Base-by-base conservation (phyloP, 1,140 invertebrate genomes). In the Bacillus rossius region DNA sequence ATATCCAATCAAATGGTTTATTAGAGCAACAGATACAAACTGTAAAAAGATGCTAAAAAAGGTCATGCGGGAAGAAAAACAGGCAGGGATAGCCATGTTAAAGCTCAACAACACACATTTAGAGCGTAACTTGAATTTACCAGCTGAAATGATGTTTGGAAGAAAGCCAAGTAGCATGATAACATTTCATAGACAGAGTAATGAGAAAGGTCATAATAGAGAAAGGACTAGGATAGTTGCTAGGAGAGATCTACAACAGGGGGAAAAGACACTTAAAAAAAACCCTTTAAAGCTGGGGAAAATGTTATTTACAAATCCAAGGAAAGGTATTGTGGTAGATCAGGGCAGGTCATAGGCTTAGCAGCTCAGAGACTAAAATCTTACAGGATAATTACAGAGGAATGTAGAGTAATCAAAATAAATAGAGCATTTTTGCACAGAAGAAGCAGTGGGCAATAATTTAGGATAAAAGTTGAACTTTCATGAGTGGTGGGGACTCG, bases 1-100 rank as follows among this genome's bases (percentile, higher is more conserved):
- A 73, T 55, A 66, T 70, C 8, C 61, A 65, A 45, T 67, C 67
- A 10, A 73, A 74, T 50, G 69, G 71, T 0, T 48, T 72, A 8
- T 68, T 67, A 1, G 69, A 72, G 60, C 65, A 65, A 56, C 65
- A 62, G 13, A 67, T 73, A 29, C 40, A 57, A 22, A 71, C 66
- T 22, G 47, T 61, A 72, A 72, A 65, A 63, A 60, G 14, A 61
- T 73, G 14, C 34, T 69, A 63, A 57, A 34, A 52, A 69, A 72
- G 57, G 41, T 34, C 67, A 51, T 68, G 66, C 51, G 64, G 69
- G 52, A 66, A 64, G 53, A 69, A 50, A 19, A 41, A 55, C 55
- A 65, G 17, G 34, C 43, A 16, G 37, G 60, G 29, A 53, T 61
- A 40, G 59, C 47, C 34, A 38, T 57, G 22, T 61, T 61, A 19